Conservation (phyloP, 2,113 vertebrate genomes). For the Peromyscus leucopus region DNA sequence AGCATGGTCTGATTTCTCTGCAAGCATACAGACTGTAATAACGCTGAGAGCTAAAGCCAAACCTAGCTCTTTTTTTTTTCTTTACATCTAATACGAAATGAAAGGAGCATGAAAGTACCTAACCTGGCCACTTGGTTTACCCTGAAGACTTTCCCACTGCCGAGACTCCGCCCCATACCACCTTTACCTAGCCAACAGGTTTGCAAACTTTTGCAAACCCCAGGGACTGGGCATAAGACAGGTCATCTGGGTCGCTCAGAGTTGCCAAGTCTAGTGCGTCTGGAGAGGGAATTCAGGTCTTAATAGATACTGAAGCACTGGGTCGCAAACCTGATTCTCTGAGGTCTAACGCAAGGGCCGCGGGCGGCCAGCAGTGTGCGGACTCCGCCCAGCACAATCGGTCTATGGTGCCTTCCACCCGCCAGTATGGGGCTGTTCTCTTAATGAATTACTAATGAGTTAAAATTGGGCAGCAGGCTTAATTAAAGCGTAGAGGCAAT, state of each 20-base stretch:
- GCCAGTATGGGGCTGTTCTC: constrained; percentile 89
- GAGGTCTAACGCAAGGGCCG: not conserved
- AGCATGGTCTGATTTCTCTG: not conserved
- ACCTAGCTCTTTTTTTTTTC: not conserved
- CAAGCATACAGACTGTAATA: not conserved
- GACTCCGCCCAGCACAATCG: constrained; percentile 24
- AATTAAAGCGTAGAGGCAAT: constrained; percentile 92
- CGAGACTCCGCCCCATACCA: not conserved
- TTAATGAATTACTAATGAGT: constrained; percentile 94
- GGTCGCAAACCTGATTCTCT: not conserved
- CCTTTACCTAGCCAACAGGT: constrained; percentile 52
- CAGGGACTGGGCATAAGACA: not conserved
- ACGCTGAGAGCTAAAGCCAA: not conserved
- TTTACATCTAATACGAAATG: not conserved
- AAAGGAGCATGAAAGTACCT: not conserved
- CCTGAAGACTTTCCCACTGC: not conserved
- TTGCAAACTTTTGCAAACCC: not conserved
- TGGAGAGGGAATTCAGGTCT: not conserved
- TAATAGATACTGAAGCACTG: not conserved
- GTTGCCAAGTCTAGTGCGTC: not conserved
- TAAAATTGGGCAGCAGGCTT: constrained; percentile 92
- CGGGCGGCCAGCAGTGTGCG: not conserved
- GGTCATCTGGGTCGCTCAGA: not conserved
- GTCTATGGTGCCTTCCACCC: constrained; percentile 77
- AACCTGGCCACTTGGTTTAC: not conserved